These are phyloP conservation scores for Drosophila tristis DNA, from an alignment of 1,140 invertebrate genomes.

Conservation along the genomic window DNA sequence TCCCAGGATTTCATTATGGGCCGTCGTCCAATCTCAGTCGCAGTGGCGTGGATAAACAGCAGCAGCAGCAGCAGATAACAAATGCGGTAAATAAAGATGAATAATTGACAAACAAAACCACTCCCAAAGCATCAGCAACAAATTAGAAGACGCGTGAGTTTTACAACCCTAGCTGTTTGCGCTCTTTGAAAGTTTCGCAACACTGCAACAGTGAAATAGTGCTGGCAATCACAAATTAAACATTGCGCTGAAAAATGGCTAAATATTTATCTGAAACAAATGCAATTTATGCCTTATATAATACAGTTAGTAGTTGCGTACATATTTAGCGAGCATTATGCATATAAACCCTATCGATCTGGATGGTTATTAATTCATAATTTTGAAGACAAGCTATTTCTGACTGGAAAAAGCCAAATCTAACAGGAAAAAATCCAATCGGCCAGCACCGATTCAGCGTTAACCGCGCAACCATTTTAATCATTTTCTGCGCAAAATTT, in stretches of 20 bases:
- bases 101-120: conserved; percentile 61
- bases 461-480: conserved; percentile 24
- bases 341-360: too few relatives aligned
- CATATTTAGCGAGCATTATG: neutral
- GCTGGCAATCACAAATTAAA: neutral
- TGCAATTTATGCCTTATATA: too few relatives aligned
- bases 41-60: neutral
- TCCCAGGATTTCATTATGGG: conserved; percentile 60
- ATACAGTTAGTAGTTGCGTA: neutral
- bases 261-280: too few relatives aligned
- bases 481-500: conserved; percentile 19
- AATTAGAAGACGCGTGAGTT: conserved; percentile 12
- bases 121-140: conserved; percentile 55
- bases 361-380: too few relatives aligned
- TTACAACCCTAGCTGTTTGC: conserved; percentile 7
- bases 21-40: neutral
- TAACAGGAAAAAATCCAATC: neutral
- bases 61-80: conserved; percentile 7
- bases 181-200: neutral
- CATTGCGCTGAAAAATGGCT: neutral
- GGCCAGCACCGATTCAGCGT: conserved; percentile 3
- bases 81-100: conserved; percentile 25
- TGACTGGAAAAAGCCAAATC: neutral
- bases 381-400: too few relatives aligned
- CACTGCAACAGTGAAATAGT: neutral